A percentile compares a stretch with the other conserved stretches of the same genome.
phyloP scores from a whole-genome alignment of 2,888 invertebrate genomes.

The Drosophila nigritarsus region DNA sequence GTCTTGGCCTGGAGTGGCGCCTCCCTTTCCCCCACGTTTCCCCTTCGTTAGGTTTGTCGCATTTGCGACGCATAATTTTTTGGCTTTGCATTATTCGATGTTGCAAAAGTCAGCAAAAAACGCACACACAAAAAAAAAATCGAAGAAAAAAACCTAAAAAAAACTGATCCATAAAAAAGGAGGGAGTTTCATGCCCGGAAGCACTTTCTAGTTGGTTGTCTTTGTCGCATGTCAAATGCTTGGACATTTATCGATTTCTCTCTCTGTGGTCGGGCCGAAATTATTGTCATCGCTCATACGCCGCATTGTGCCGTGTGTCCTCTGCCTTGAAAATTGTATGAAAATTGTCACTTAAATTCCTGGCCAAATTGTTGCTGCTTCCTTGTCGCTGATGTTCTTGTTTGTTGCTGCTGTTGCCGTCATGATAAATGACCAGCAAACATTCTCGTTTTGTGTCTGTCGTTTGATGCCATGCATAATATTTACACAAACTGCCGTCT shows the following conservation, averaged over 20 bases:
- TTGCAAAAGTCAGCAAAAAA: constrained; percentile 50
- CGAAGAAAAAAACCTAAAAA: not conserved
- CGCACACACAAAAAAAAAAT: not conserved
- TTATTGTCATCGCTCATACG: constrained; percentile 71
- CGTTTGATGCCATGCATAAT: constrained; percentile 56
- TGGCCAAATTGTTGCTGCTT: constrained; percentile 55
- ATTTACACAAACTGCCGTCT: constrained; percentile 52
- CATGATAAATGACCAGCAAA: constrained; percentile 73
- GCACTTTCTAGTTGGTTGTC: constrained; percentile 29
- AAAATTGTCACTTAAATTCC: constrained; percentile 77
- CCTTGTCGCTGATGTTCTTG: constrained; percentile 15
- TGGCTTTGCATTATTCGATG: constrained; percentile 54
- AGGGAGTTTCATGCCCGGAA: constrained; percentile 27
- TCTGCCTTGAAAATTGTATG: constrained; percentile 56
- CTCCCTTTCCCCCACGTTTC: not conserved
- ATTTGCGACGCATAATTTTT: constrained; percentile 69
- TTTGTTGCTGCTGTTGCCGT: constrained; percentile 29
- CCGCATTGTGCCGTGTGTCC: constrained; percentile 46
- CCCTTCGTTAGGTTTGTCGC: constrained; percentile 45
- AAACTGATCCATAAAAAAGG: constrained; percentile 2
- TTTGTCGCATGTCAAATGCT: constrained; percentile 38
- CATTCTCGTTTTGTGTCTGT: constrained; percentile 45
- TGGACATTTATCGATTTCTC: constrained; percentile 64
- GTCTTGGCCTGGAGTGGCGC: constrained; percentile 37
- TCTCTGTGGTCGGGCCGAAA: constrained; percentile 30